Evolutionary conservation across 2,888 invertebrate genomes (phyloP).

Genomic region (Drosophila formosana): DNA sequence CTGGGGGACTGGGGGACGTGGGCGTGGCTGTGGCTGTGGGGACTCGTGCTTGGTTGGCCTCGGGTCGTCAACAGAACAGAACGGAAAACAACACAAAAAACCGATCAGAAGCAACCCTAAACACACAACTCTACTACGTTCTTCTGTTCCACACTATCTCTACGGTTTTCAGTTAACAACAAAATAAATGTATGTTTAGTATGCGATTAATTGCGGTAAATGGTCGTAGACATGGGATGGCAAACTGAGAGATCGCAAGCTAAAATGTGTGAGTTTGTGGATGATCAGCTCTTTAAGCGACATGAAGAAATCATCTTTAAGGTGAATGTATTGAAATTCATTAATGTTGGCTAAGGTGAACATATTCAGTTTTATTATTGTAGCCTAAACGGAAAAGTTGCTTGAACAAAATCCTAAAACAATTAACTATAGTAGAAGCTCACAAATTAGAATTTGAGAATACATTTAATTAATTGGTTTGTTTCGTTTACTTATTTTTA

Average conservation of each 20-base stretch:
- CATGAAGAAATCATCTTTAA: too few relatives aligned
- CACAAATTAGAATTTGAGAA: too few relatives aligned
- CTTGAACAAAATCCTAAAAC: too few relatives aligned
- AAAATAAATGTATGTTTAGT: not conserved
- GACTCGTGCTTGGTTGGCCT: constrained; percentile 6
- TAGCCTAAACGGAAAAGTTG: too few relatives aligned
- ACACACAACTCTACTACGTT: not conserved
- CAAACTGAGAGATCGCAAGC: not conserved
- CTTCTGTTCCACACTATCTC: not conserved
- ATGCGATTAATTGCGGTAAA: not conserved
- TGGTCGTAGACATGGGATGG: not conserved
- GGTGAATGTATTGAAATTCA: too few relatives aligned
- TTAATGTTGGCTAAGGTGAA: too few relatives aligned
- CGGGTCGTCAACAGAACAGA: not conserved
- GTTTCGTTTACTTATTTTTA: too few relatives aligned
- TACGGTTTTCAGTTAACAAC: not conserved
- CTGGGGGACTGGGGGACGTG: constrained; percentile 9
- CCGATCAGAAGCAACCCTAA: not conserved
- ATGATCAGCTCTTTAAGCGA: too few relatives aligned
- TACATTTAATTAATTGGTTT: too few relatives aligned
- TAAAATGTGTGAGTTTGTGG: not conserved
- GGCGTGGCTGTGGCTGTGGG: not conserved
- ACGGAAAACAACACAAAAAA: not conserved
- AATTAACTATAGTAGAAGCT: too few relatives aligned
- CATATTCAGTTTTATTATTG: too few relatives aligned